phyloP scores from a whole-genome alignment of 2,888 invertebrate genomes.

The Flabesymbios commensalis region DNA sequence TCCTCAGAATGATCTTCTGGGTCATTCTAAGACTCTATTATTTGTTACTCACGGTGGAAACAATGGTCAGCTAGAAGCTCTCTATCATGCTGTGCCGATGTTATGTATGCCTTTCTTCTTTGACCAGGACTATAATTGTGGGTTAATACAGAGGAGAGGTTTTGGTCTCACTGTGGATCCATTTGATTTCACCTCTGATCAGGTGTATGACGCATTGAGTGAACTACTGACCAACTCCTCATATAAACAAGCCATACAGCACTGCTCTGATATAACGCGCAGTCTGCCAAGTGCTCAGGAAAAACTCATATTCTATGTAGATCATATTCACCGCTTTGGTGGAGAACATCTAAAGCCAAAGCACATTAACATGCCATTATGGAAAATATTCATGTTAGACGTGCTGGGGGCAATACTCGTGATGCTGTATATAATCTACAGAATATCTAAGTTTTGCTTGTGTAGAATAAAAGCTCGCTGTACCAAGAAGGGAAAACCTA shows the following conservation, averaged over 20 bases:
- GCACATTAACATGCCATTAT: neutral
- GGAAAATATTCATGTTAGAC: constrained; percentile 1
- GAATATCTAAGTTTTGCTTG: too few species aligned
- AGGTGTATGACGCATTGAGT: neutral
- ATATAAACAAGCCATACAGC: too few species aligned
- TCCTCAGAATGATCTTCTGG: constrained; percentile 20
- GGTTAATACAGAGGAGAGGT: neutral
- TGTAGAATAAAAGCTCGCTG: too few species aligned
- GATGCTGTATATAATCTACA: too few species aligned
- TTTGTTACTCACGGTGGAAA: constrained; percentile 16
- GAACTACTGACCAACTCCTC: too few species aligned
- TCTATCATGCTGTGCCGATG: constrained; percentile 17
- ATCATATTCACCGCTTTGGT: too few species aligned
- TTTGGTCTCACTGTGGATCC: neutral
- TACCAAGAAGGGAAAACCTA: too few species aligned
- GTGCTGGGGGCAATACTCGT: neutral
- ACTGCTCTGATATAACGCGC: too few species aligned
- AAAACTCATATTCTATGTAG: too few species aligned
- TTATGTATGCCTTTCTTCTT: constrained; percentile 3
- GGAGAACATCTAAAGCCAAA: neutral
- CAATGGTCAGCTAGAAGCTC: constrained; percentile 13
- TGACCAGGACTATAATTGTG: constrained; percentile 9
- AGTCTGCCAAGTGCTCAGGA: too few species aligned
- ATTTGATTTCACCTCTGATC: neutral
- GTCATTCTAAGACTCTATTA: neutral